These are phyloP conservation scores for Excalfactoria chinensis DNA, from an alignment of 2,113 vertebrate species.

Conservation along the genomic window DNA sequence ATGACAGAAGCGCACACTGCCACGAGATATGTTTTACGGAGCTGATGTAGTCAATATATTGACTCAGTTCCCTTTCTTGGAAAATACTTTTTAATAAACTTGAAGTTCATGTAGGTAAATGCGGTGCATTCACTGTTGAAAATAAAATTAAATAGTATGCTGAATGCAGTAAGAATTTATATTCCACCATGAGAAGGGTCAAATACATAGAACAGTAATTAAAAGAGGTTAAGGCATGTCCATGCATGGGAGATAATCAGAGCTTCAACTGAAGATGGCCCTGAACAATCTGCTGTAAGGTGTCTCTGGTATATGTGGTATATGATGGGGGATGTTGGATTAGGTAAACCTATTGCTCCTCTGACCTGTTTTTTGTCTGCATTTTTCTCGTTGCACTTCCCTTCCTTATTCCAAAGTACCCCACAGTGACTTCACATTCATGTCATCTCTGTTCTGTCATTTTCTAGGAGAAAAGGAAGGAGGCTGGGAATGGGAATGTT, in stretches of 20 bases:
- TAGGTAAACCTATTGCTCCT: not conserved
- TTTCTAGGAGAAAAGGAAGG: not conserved
- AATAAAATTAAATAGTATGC: not conserved
- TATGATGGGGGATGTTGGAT: not conserved
- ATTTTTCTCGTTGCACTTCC: not conserved
- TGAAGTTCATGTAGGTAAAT: not conserved
- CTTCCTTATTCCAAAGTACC: not conserved
- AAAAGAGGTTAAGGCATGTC: not conserved
- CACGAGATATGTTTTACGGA: not conserved
- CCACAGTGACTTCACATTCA: not conserved
- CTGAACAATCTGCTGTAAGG: not conserved
- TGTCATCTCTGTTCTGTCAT: not conserved
- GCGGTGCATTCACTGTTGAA: not conserved
- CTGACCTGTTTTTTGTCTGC: not conserved
- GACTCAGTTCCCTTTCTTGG: not conserved
- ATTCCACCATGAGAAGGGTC: not conserved
- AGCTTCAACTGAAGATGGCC: not conserved
- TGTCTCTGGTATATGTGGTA: not conserved
- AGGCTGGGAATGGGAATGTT: not conserved
- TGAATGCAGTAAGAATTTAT: not conserved
- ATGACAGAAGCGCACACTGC: not conserved
- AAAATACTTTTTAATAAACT: not conserved
- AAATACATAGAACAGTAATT: not conserved
- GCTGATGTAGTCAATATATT: not conserved
- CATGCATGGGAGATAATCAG: not conserved